Evolutionary conservation across 2,113 vertebrate genomes (phyloP).

Genomic region (Cochlearius cochlearius): DNA sequence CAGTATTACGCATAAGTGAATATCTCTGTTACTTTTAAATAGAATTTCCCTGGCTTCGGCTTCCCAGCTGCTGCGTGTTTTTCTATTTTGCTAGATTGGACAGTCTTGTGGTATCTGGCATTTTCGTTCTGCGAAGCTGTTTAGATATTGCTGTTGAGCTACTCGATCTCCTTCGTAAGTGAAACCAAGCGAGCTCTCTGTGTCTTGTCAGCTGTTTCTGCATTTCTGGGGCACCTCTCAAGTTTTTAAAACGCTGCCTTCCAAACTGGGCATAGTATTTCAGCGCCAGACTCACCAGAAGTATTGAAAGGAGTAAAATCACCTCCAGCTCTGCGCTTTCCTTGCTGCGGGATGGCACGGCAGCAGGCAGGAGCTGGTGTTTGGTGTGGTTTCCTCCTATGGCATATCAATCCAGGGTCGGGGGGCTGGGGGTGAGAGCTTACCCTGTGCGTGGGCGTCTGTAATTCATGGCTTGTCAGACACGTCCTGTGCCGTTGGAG

Average conservation of each 20-base stretch:
- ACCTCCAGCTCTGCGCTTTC: not conserved
- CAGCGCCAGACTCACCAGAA: not conserved
- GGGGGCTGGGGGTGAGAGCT: not conserved
- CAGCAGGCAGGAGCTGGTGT: not conserved
- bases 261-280: not conserved
- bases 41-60: not conserved
- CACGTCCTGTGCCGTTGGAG: not conserved
- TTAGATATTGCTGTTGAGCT: not conserved
- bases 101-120: not conserved
- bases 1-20: not conserved
- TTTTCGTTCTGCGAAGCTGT: not conserved
- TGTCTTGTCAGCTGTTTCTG: slow-evolving; percentile 1
- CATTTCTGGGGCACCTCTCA: not conserved
- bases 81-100: not conserved
- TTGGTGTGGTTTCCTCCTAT: not conserved
- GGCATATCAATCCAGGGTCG: not conserved
- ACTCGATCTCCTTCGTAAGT: not conserved
- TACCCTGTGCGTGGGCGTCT: not conserved
- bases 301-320: not conserved
- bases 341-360: accelerated
- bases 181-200: not conserved
- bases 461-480: not conserved
- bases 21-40: not conserved
- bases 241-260: not conserved
- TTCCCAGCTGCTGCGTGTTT: not conserved